A percentile compares a stretch with the other conserved stretches of the same genome.
phyloP scores from a whole-genome alignment of 2,113 vertebrate species.

The Antennarius striatus region DNA sequence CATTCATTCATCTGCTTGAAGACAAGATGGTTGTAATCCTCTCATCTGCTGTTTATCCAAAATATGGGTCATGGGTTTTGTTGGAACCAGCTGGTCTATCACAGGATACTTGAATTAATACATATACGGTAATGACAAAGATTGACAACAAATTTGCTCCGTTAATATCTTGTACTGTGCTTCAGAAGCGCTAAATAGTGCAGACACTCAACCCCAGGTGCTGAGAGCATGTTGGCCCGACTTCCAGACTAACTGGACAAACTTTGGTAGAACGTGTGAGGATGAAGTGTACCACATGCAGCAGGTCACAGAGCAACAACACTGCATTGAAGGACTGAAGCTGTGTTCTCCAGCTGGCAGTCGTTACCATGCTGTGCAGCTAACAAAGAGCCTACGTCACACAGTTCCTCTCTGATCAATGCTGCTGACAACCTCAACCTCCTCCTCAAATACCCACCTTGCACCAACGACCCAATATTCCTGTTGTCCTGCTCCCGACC shows the following conservation, averaged over 20 bases:
- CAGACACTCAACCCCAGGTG: conserved; percentile 4
- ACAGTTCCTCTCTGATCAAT: conserved; percentile 1
- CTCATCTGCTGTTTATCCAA: no score
- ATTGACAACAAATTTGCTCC: no score
- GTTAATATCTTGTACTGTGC: no score
- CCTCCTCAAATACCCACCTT: conserved; percentile 6
- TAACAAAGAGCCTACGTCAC: conserved; percentile 1
- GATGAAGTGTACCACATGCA: conserved; percentile 38
- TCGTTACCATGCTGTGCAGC: neutral
- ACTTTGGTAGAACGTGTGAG: conserved; percentile 12
- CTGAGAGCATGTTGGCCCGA: conserved; percentile 18
- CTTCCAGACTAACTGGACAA: conserved; percentile 62
- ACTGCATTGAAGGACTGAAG: neutral
- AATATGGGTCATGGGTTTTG: no score
- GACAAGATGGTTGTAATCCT: no score
- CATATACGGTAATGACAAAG: no score
- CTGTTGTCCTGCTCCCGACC: conserved; percentile 5
- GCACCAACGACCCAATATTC: neutral
- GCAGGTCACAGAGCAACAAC: conserved; percentile 37
- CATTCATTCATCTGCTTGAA: no score
- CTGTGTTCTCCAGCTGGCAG: neutral
- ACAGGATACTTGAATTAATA: no score
- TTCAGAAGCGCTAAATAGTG: no score
- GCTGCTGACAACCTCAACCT: neutral
- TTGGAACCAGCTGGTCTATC: no score